A percentile compares a stretch with the other conserved stretches of the same genome.
Evolutionary conservation across 2,113 vertebrate species (phyloP).

Genomic region (Sinocyclocheilus grahami): DNA sequence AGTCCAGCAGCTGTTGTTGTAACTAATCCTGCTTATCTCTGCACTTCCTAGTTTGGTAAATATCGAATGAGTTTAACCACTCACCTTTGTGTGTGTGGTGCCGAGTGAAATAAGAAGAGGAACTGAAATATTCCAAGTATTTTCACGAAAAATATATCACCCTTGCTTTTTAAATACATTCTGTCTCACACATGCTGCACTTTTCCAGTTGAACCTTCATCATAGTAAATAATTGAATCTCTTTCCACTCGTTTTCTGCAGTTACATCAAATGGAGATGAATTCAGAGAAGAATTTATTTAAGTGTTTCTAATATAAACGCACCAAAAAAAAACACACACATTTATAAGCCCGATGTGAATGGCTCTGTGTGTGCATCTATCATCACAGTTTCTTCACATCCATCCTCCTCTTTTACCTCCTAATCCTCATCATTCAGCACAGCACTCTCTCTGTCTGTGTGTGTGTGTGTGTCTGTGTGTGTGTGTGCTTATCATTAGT

Average conservation of each 20-base stretch:
- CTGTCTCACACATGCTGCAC: conserved; percentile 8
- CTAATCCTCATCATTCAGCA: conserved; percentile 42
- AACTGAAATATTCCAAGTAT: conserved; percentile 31
- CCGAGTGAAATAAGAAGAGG: not conserved
- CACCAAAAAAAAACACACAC: conserved; percentile 31
- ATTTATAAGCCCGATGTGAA: conserved; percentile 3
- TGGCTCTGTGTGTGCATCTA: conserved; percentile 15
- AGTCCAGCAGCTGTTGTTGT: conserved; percentile 41
- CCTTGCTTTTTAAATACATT: conserved; percentile 28
- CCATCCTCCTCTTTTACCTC: conserved; percentile 21
- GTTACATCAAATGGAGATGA: not conserved
- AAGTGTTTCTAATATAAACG: conserved; percentile 9
- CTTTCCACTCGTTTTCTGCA: conserved; percentile 6
- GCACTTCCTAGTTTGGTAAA: conserved; percentile 45
- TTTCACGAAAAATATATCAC: conserved; percentile 3
- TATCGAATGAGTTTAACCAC: not conserved
- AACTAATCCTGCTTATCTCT: conserved; percentile 45
- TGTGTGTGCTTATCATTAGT: conserved; percentile 29
- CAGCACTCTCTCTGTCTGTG: not conserved
- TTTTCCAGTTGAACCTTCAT: conserved; percentile 19
- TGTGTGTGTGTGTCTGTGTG: not conserved
- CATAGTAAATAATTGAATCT: conserved; percentile 24
- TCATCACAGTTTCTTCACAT: conserved; percentile 39
- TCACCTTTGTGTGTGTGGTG: not conserved
- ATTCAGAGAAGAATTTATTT: conserved; percentile 20